Evolutionary conservation across 2,888 invertebrate genomes (phyloP).

Genomic region (Siphonodentalium dalli): DNA sequence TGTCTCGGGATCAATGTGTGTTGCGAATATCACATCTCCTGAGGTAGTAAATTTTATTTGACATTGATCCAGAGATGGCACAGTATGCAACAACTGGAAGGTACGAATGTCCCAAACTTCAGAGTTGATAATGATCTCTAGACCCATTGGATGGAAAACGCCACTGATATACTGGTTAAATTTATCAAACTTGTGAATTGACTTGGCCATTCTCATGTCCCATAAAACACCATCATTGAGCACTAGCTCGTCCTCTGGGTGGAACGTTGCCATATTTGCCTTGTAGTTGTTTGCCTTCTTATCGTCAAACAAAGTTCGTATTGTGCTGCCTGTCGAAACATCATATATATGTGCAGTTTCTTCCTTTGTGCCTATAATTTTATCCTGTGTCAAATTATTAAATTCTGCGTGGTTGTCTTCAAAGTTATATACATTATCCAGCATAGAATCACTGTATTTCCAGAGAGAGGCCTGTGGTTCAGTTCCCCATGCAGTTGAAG

Average conservation of each 20-base stretch:
- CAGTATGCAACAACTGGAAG: constrained; percentile 91
- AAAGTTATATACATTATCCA: constrained; percentile 73
- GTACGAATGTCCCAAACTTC: constrained; percentile 97
- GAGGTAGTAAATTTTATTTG: constrained; percentile 86
- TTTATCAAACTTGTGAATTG: constrained; percentile 97
- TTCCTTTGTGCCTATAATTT: constrained; percentile 86
- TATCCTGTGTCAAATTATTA: constrained; percentile 80
- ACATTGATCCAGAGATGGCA: constrained; percentile 91
- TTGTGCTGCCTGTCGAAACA: constrained; percentile 77
- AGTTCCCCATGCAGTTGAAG: constrained; percentile 84
- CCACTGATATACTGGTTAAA: constrained; percentile 94
- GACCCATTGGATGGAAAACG: constrained; percentile 93
- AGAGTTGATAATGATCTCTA: constrained; percentile 95
- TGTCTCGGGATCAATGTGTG: constrained; percentile 67
- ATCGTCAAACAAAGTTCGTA: constrained; percentile 77
- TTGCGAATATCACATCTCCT: constrained; percentile 81
- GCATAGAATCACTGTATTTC: constrained; percentile 59
- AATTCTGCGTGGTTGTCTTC: constrained; percentile 92
- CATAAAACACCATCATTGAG: constrained; percentile 94
- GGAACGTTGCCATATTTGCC: constrained; percentile 92
- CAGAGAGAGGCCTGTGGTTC: constrained; percentile 81
- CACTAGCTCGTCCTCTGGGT: constrained; percentile 91
- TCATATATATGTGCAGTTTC: constrained; percentile 89
- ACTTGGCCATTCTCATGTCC: constrained; percentile 84
- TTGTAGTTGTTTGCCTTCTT: constrained; percentile 90